A percentile compares a stretch with the other conserved stretches of the same genome.
phyloP scores from a whole-genome alignment of 2,888 invertebrate species.

The Drosophila falleni region DNA sequence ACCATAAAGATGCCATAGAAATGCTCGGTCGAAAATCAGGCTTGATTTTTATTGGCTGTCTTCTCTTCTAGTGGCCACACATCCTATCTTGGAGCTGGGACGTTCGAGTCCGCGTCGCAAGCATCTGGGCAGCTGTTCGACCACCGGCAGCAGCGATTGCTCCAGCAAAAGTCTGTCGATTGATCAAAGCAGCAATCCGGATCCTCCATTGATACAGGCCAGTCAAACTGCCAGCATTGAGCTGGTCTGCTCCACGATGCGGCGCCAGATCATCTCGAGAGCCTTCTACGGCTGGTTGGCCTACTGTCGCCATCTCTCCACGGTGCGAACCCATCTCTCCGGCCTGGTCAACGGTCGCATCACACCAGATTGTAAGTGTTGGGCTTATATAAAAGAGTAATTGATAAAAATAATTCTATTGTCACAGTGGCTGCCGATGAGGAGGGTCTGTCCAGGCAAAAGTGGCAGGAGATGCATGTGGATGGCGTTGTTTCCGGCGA shows the following conservation, averaged over 20 bases:
- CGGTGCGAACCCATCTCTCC: slow-evolving; percentile 96
- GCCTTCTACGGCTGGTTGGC: slow-evolving; percentile 99
- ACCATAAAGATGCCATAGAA: too few species aligned
- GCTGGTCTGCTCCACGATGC: slow-evolving; percentile 97
- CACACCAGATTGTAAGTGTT: slow-evolving; percentile 87
- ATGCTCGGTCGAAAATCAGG: too few species aligned
- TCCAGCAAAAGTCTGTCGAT: slow-evolving; percentile 86
- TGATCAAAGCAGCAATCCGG: slow-evolving; percentile 84
- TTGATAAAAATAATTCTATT: background rate
- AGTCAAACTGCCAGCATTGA: slow-evolving; percentile 88
- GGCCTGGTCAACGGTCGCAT: slow-evolving; percentile 93
- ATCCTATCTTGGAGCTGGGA: slow-evolving; percentile 88
- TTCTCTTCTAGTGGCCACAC: slow-evolving; percentile 87
- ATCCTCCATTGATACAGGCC: slow-evolving; percentile 78
- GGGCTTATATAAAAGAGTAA: background rate
- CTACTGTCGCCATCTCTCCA: slow-evolving; percentile 96
- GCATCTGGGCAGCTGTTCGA: slow-evolving; percentile 89
- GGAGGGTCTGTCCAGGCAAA: slow-evolving; percentile 91
- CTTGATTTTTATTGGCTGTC: slow-evolving; percentile 35
- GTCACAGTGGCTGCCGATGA: slow-evolving; percentile 87
- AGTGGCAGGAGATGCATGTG: slow-evolving; percentile 91
- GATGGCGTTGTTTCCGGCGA: slow-evolving; percentile 88
- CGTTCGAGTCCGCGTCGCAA: slow-evolving; percentile 85
- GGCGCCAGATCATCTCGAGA: slow-evolving; percentile 96
- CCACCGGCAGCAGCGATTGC: slow-evolving; percentile 88